Percentiles rank a stretch among this genome's conserved stretches.
phyloP scores from a whole-genome alignment of 2,797 vertebrate species.

The Aplochiton taeniatus region DNA sequence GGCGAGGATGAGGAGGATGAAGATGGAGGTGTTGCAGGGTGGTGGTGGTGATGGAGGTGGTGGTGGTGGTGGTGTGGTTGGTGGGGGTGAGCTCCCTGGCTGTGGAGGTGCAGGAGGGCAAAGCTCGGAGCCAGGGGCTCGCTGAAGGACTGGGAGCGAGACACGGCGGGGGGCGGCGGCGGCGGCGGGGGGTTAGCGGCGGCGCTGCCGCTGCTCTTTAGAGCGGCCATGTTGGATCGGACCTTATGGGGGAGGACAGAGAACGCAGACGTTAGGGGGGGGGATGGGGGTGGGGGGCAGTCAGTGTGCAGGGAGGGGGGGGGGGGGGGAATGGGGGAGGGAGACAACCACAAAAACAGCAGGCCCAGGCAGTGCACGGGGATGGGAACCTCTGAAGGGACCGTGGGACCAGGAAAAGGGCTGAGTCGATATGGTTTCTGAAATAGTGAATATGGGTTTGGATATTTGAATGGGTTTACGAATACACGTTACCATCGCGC shows the following conservation, averaged over 20 bases:
- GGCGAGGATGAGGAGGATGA: slow-evolving; percentile 58
- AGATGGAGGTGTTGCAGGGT: slow-evolving; percentile 53
- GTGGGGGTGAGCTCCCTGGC: slow-evolving; percentile 81
- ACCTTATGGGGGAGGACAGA: slow-evolving; percentile 75
- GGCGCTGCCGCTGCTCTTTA: slow-evolving; percentile 84
- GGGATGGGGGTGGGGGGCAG: slow-evolving; percentile 28
- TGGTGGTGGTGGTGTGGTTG: slow-evolving; percentile 48
- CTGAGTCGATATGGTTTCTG: not conserved
- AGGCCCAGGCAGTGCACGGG: not conserved
- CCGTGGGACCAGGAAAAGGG: not conserved
- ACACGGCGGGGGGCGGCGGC: slow-evolving; percentile 73
- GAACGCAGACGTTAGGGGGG: slow-evolving; percentile 40
- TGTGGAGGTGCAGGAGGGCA: slow-evolving; percentile 87
- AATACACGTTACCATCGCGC: not conserved
- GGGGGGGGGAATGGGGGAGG: not conserved
- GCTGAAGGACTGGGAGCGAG: slow-evolving; percentile 88
- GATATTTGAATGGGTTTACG: not conserved
- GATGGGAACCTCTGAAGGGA: not conserved
- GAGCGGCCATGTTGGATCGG: slow-evolving; percentile 89
- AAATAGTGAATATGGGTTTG: not conserved
- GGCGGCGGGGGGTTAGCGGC: slow-evolving; percentile 15
- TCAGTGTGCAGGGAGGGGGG: slow-evolving; percentile 54
- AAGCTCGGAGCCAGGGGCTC: slow-evolving; percentile 87
- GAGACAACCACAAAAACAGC: slow-evolving; percentile 9
- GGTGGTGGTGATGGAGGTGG: slow-evolving; percentile 18